Conservation (phyloP, 2,113 vertebrate species). For the Brachypodius melanocephalos region DNA sequence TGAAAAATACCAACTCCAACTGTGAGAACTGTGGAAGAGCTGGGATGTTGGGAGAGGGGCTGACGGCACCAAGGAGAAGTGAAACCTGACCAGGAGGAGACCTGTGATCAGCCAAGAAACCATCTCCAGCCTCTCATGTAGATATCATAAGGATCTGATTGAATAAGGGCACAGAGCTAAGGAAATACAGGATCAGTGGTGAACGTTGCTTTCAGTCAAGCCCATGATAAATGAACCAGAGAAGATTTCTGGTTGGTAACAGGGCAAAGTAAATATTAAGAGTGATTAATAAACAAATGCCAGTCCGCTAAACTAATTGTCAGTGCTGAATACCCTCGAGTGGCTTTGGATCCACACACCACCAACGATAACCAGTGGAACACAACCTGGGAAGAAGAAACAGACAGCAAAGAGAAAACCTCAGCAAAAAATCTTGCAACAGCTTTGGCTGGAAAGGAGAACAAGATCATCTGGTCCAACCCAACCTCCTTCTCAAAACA, state of each 20-base stretch:
- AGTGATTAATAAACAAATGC: not conserved
- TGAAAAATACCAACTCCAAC: not conserved
- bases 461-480: not conserved
- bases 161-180: fast-evolving
- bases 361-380: not conserved
- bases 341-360: not conserved
- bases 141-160: fast-evolving
- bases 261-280: not conserved
- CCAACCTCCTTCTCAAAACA: not conserved
- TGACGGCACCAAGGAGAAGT: not conserved
- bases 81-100: not conserved
- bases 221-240: not conserved
- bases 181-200: not conserved
- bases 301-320: not conserved
- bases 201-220: not conserved
- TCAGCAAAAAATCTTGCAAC: not conserved
- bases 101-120: not conserved
- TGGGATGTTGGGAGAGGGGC: not conserved
- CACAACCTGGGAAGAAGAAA: not conserved
- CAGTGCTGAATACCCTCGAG: not conserved
- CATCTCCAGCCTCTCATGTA: not conserved
- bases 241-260: not conserved
- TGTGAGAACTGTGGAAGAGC: not conserved
- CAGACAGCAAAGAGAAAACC: not conserved
- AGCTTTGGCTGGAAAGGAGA: not conserved